Percentiles rank a stretch among this genome's conserved stretches.
phyloP scores from a whole-genome alignment of 1,140 invertebrate species.

The Mamestra configurata region DNA sequence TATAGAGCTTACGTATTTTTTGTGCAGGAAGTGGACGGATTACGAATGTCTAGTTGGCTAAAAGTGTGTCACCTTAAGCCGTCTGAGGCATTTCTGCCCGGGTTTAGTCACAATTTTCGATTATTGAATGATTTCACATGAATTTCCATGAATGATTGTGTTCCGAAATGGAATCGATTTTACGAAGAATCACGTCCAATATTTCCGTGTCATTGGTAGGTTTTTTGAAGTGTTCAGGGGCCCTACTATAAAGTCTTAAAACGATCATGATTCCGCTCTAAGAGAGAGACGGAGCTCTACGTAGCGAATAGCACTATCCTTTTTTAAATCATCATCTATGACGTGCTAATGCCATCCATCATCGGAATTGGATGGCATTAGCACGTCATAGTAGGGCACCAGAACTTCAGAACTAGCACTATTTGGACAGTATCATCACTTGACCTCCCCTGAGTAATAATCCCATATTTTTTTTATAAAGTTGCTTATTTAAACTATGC shows the following conservation, averaged over 20 bases:
- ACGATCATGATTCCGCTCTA: no score
- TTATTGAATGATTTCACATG: slow-evolving; percentile 37
- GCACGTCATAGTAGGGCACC: no score
- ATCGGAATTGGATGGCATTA: no score
- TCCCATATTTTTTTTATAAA: no score
- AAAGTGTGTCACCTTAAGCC: slow-evolving; percentile 42
- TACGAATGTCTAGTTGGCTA: slow-evolving; percentile 46
- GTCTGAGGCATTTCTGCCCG: slow-evolving; percentile 4
- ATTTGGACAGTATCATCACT: background rate
- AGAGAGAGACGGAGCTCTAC: no score
- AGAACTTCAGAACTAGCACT: no score
- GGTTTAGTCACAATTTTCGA: slow-evolving; percentile 46
- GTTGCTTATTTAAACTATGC: no score
- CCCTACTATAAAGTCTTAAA: no score
- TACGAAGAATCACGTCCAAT: slow-evolving; percentile 5
- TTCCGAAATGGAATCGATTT: slow-evolving; percentile 16
- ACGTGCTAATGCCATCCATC: no score
- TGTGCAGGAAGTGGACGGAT: slow-evolving; percentile 69
- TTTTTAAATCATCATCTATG: no score
- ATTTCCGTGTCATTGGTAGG: slow-evolving; percentile 4
- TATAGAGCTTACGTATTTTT: slow-evolving; percentile 66
- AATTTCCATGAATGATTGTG: slow-evolving; percentile 34
- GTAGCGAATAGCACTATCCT: no score
- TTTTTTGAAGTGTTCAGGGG: slow-evolving; percentile 16
- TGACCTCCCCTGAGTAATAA: background rate